Evolutionary conservation across 35 echinoderm and acorn worm genomes (phyloP).

Genomic region (Chiridota heheva): DNA sequence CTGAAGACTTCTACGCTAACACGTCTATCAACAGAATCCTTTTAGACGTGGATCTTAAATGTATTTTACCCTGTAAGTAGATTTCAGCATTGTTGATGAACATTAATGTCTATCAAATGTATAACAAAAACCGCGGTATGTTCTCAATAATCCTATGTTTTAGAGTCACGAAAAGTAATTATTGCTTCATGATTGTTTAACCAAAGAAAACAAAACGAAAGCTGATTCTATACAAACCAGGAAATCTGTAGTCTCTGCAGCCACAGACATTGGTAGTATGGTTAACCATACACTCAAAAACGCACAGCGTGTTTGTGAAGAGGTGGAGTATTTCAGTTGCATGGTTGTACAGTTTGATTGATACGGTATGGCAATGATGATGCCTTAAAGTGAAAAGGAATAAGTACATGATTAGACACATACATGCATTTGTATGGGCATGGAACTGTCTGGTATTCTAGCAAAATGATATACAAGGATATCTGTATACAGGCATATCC

Average conservation of each 20-base stretch:
- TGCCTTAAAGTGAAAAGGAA: background rate
- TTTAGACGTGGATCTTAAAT: no score
- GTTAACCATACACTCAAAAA: conserved; percentile 14
- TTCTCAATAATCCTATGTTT: no score
- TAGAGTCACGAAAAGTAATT: no score
- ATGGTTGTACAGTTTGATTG: background rate
- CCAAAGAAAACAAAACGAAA: no score
- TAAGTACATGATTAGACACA: background rate
- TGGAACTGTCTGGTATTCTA: background rate
- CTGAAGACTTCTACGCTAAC: no score
- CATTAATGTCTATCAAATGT: no score
- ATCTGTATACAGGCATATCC: background rate
- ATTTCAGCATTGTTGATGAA: no score
- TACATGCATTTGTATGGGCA: background rate
- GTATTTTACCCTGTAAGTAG: no score
- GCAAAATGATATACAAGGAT: background rate
- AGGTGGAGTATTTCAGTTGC: background rate
- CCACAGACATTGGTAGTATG: background rate
- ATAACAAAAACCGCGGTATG: no score
- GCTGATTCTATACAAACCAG: no score
- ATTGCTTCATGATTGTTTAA: no score
- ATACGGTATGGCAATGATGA: conserved; percentile 1
- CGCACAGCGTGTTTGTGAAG: background rate
- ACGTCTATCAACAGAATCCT: no score
- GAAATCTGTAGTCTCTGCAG: conserved; percentile 20